A percentile compares a stretch with the other conserved stretches of the same genome.
phyloP scores from a whole-genome alignment of 2,888 invertebrate genomes.

The Sepioteuthis lessoniana region DNA sequence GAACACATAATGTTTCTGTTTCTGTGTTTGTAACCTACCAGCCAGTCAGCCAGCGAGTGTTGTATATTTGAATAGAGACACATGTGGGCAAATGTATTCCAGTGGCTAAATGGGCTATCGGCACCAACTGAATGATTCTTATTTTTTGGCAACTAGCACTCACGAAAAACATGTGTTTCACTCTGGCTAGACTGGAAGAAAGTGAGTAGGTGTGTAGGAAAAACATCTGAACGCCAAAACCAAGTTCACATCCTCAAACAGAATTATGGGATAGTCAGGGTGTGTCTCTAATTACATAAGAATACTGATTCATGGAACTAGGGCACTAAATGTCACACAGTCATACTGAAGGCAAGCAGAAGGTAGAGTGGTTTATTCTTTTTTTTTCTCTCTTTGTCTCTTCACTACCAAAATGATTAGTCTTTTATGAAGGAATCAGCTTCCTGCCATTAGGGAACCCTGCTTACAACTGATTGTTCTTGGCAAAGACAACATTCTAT shows the following conservation, averaged over 20 bases:
- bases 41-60: background rate
- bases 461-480: constrained; percentile 33
- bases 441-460: constrained; percentile 4
- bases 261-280: constrained; percentile 8
- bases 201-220: background rate
- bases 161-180: background rate
- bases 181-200: background rate
- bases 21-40: background rate
- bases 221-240: background rate
- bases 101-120: constrained; percentile 18
- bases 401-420: constrained; percentile 23
- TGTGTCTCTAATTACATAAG: constrained; percentile 33
- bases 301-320: background rate
- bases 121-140: background rate
- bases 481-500: background rate
- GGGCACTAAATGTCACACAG: constrained; percentile 33
- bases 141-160: constrained; percentile 16
- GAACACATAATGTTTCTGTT: background rate
- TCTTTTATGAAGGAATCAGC: background rate
- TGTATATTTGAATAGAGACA: background rate
- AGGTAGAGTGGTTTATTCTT: constrained; percentile 12
- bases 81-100: constrained; percentile 33
- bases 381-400: background rate
- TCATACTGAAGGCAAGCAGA: constrained; percentile 33
- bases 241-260: constrained; percentile 13